These are phyloP conservation scores for Pachymerium ferrugineum DNA, from an alignment of 2,888 invertebrate species.

Conservation along the genomic window DNA sequence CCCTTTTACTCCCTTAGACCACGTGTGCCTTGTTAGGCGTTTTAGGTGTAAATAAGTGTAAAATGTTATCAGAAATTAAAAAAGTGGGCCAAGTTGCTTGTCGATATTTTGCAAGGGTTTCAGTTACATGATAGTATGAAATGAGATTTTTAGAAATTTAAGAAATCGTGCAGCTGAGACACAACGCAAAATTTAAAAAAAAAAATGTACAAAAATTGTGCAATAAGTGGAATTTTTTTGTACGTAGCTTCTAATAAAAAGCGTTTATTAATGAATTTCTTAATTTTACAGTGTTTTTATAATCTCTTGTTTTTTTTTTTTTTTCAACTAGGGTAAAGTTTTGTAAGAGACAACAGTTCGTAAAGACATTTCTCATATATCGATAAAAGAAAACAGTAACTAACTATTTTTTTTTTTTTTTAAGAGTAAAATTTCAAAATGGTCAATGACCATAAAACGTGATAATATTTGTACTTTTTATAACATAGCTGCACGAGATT, in stretches of 20 bases:
- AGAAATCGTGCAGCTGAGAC: too few species aligned
- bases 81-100: too few species aligned
- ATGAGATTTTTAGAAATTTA: too few species aligned
- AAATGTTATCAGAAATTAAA: too few species aligned
- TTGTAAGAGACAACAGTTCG: background rate
- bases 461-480: background rate
- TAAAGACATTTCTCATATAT: background rate
- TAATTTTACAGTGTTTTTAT: too few species aligned
- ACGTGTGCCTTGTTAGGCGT: constrained; percentile 3
- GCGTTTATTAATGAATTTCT: background rate
- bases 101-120: too few species aligned
- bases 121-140: too few species aligned
- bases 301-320: too few species aligned
- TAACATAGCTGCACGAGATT: background rate
- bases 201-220: constrained; percentile 1
- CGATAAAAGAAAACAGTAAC: background rate
- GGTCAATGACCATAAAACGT: background rate
- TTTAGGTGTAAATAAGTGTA: constrained; percentile 1
- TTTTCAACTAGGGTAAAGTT: background rate
- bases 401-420: background rate
- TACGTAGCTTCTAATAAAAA: constrained; percentile 11
- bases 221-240: constrained; percentile 16
- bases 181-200: background rate
- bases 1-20: constrained; percentile 2
- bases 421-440: background rate